Evolutionary conservation across 2,888 invertebrate genomes (phyloP), one percentile per base, ranked within the genome.

Genomic region (Parapristionchus giblindavisi): DNA sequence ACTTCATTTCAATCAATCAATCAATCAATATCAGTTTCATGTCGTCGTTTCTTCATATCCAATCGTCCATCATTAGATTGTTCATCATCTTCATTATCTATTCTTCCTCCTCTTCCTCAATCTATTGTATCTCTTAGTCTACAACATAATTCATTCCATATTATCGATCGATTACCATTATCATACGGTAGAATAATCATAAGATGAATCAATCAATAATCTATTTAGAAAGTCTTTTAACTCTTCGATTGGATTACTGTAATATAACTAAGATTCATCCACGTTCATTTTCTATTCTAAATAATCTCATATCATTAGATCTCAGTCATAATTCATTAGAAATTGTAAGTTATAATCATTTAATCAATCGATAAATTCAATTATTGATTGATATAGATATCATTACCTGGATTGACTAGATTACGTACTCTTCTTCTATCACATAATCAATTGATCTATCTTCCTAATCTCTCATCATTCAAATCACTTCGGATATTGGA

Each of bases 61-160:
- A 66, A 66, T 34, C 66, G 66, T 48, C 48, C 66, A 1, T 66
- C 66, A 52, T 51, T 66, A 32, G 66, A 66, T 29, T 66, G 66
- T 34, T 66, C 66, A 4, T 48, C 66, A 2, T 48, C 66, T 11
- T 66, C 66, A 14, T 51, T 66, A 29, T 66, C 52, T 29, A 3
- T 51, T 29, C 66, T 66, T 24, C 66, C 66, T 3, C 51, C 66
- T 17, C 66, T 66, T 3, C 66, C 66, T 11, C 5, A 48, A 51
- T 38, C 38, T 8, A 61, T 61, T 8, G 38, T 38, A 36, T 61
- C 61, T 32, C 61, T 61, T 40, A 61, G 40, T 32, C 61, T 61
- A 61, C 61, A 32, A 8, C 40, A 32, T 40, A 61, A 61, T 21
- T 40, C 38, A 24, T 61, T 61, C 38, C 61, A 24, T 1, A 6